phyloP scores from a whole-genome alignment of 2,888 invertebrate genomes.

The Drosophila niveifrons region DNA sequence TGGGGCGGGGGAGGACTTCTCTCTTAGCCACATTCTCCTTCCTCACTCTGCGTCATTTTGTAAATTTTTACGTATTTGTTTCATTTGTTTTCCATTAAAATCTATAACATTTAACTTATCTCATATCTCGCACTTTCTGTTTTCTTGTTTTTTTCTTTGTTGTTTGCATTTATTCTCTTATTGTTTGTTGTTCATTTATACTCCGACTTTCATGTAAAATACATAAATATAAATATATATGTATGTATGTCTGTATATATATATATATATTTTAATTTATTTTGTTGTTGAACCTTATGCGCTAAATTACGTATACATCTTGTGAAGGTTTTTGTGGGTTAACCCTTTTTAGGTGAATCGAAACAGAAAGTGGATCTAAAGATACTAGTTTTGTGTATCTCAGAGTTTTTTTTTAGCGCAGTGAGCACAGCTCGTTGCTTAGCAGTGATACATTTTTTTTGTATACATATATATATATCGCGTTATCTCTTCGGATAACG shows the following conservation, averaged over 20 bases:
- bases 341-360: conserved; percentile 55
- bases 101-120: conserved; percentile 81
- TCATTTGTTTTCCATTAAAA: conserved; percentile 63
- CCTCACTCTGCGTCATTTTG: conserved; percentile 17
- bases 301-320: conserved; percentile 85
- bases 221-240: conserved; percentile 72
- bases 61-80: conserved; percentile 58
- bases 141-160: conserved; percentile 14
- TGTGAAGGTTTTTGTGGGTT: conserved; percentile 79
- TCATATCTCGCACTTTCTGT: conserved; percentile 49
- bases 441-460: conserved; percentile 44
- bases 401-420: conserved; percentile 1
- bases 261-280: conserved; percentile 57
- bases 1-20: conserved; percentile 22
- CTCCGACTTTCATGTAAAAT: conserved; percentile 62
- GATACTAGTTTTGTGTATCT: conserved; percentile 26
- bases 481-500: conserved; percentile 34
- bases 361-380: conserved; percentile 49
- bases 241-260: conserved; percentile 31
- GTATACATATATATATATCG: conserved; percentile 32
- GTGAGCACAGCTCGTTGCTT: conserved; percentile 69
- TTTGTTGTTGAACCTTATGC: conserved; percentile 73
- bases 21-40: conserved; percentile 32
- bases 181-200: conserved; percentile 73
- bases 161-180: conserved; percentile 59